Base-by-base conservation (phyloP, 2,113 vertebrate genomes). In the Bufo bufo region DNA sequence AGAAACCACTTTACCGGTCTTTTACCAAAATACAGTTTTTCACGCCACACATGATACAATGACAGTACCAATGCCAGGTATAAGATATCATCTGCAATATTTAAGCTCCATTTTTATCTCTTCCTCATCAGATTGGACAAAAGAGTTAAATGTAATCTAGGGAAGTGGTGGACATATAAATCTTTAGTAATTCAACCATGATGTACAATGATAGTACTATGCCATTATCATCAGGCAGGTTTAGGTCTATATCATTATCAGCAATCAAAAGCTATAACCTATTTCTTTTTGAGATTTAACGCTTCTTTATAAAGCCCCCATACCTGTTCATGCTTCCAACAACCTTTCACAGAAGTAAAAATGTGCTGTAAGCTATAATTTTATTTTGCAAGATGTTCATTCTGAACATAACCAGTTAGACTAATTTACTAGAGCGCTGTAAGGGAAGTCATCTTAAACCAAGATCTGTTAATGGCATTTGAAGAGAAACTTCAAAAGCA, bases 151-250 rank as follows among this genome's bases (percentile, higher is more conserved):
- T 75, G 47, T 50, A 9, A 50, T 75, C 47, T 49, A 49, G 4
- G 16, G 43, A 8, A 45, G 45, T 75, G 69, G 7, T 13, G 66
- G 43, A 71, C 66, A 43, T 33, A 43, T 50, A 49, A 75, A 50
- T 75, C 47, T 50, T 45, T 45, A 72, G 45, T 75, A 50, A 75
- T 75, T 75, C 0, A 50, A 75, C 47, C 45, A 33, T 16, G 20
- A 75, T 75, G 45, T 6, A 10, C 72, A 49, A 50, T 50, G 47
- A 49, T 47, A 50, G 47, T 11, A 2, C 47, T 75, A 11, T 50
- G 72, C 20, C 72, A 75, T 49, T 75, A 75, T 75, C 72, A 75
- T 75, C 72, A 75, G 11, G 47, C 72, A 75, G 72, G 43, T 71
- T 71, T 71, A 71, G 66, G 43, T 45, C 69, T 72, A 72, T 45